phyloP scores from a whole-genome alignment of 2,888 invertebrate species.

The Pyrrhia umbra region DNA sequence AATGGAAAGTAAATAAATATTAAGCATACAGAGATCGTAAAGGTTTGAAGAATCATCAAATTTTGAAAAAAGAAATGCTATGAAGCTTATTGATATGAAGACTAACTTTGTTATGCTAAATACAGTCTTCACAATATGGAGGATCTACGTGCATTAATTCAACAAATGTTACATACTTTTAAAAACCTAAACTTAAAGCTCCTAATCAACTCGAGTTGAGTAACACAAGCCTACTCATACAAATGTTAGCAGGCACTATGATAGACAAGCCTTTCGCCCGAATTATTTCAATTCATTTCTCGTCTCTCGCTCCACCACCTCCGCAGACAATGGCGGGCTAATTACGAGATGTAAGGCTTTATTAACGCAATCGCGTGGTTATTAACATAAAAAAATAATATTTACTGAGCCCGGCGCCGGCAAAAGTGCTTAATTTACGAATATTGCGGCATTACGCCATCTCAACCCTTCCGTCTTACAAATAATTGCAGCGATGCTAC shows the following conservation, averaged over 20 bases:
- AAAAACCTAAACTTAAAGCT: background rate
- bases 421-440: constrained; percentile 87
- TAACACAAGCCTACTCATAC: constrained; percentile 41
- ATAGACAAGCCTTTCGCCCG: constrained; percentile 69
- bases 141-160: too few relatives aligned
- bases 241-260: constrained; percentile 62
- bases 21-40: too few relatives aligned
- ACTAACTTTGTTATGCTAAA: too few relatives aligned
- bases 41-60: too few relatives aligned
- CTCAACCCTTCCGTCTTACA: constrained; percentile 87
- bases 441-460: constrained; percentile 86
- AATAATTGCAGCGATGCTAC: constrained; percentile 87
- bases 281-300: constrained; percentile 81
- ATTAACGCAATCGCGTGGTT: constrained; percentile 88
- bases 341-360: constrained; percentile 89
- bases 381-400: constrained; percentile 91
- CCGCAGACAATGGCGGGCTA: constrained; percentile 84
- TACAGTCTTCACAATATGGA: too few relatives aligned
- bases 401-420: constrained; percentile 82
- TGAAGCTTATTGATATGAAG: too few relatives aligned
- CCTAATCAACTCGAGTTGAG: constrained; percentile 12
- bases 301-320: constrained; percentile 77
- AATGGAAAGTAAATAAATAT: constrained; percentile 2
- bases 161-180: background rate
- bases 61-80: too few relatives aligned